Base-by-base conservation (phyloP, 2,888 invertebrate species). In the Ophioninae sp. region DNA sequence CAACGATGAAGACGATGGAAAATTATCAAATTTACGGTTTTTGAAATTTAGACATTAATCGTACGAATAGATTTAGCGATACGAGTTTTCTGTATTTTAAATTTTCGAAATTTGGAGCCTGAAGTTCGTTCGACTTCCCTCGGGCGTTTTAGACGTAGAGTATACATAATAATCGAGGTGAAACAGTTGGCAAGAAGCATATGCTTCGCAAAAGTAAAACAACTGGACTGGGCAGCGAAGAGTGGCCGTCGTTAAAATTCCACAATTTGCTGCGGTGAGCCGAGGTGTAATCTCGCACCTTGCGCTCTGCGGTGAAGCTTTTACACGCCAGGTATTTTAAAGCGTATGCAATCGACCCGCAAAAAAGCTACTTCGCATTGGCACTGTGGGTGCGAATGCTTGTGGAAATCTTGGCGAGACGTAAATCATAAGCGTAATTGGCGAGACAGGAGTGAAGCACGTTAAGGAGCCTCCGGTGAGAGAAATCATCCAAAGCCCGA, bases 381-480 rank as follows among this genome's bases (percentile, higher is more conserved):
- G 65, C 51, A 69, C 80, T 63, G 82, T 41, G 61, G 67, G 59
- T 41, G 65, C 63, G 77, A 85, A 85, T 83, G 64, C 75, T 41
- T 77, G 77, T 79, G 83, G 71, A 82, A 82, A 80, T 81, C 44
- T 83, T n/a, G 23, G 56, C 63, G 63, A 64, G 74, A 69, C 73
- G 79, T 83, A 83, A 85, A 83, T 83, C 85, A 85, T 81, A 79
- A 73, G 79, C 76, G 81, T 83, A 85, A 85, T 85, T 85, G 83
- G 64, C 81, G 83, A 73, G 75, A 81, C 81, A 81, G 81, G 83
- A 81, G 83, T 75, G 41, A 71, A 39, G 74, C 68, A 72, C 73
- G 79, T 82, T 79, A 59, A 75, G 81, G 39, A 59, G 64, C 63
- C 23, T 64, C 22, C 75, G 75, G 64, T 69, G 81, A 81, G 81